Base-by-base conservation (phyloP, 2,888 invertebrate species). In the Alloplasta piceator region DNA sequence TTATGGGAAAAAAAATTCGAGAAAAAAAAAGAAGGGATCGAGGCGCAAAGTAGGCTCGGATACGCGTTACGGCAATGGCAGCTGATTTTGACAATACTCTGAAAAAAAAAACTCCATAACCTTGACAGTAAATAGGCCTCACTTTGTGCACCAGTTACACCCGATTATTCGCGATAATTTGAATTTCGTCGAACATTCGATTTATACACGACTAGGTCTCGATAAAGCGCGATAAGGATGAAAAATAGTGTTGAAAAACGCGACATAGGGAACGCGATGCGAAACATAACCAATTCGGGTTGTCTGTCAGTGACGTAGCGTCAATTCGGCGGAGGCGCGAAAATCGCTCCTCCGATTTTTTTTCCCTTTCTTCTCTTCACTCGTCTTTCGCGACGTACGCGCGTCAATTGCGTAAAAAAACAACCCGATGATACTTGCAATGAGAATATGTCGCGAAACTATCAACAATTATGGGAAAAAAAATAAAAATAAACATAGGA, bases 81-180 rank as follows among this genome's bases (percentile, higher is more conserved):
- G 91, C 91, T 91, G 92, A 91, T 91, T 91, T 91, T 90, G 90
- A 90, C 90, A 90, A 90, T 88, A 86, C 82, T 80, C 71, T 66
- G 80, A 82, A 63, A 82, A 83, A 73, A 85, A 78, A 76, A 80
- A 83, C 79, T 80, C 73, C 80, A 83, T 86, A 87, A 88, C 87
- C 87, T 87, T 88, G 86, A 86, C 83, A 72, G 50, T 68, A 56
- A 63, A 64, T 6, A 38, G 46, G 16, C 60, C 3, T 66, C 43
- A 61, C 73, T 26, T 55, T 43, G 46, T 36, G 46, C 36, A 12
- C 10, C 12, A 56, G 39, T 7, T n/a, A 56, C 26, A 46, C n/a
- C 7, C 6, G 73, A 7, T 26, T 39, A 46, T 58, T 55, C 52
- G 39, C 64, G n/a, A 60, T n/a, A 39, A 9, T 9, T 14, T 1